These are phyloP conservation scores for Asteroscopus sphinx DNA, from an alignment of 2,888 invertebrate species.

Conservation along the genomic window DNA sequence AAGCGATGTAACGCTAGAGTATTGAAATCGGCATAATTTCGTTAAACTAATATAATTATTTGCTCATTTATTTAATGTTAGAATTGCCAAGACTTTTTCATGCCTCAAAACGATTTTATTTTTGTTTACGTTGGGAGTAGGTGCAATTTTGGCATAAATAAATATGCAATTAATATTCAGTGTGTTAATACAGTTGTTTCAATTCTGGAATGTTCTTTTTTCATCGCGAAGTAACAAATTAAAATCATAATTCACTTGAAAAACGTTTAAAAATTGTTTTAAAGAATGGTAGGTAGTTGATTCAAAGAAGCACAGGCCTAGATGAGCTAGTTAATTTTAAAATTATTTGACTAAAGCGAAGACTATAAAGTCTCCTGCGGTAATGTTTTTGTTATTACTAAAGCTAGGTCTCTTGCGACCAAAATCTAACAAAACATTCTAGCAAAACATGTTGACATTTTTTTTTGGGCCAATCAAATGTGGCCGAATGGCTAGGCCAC, in stretches of 20 bases:
- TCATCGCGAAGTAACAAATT: slow-evolving; percentile 31
- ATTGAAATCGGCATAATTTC: slow-evolving; percentile 52
- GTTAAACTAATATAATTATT: slow-evolving; percentile 37
- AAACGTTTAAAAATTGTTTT: slow-evolving; percentile 22
- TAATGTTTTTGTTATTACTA: too few relatives aligned
- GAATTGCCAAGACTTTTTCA: slow-evolving; percentile 56
- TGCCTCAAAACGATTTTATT: slow-evolving; percentile 34
- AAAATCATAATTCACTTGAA: slow-evolving; percentile 25
- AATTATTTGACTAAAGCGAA: slow-evolving; percentile 25
- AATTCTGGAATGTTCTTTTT: slow-evolving; percentile 53
- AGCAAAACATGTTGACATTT: too few relatives aligned
- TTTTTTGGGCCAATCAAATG: too few relatives aligned
- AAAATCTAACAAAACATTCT: too few relatives aligned
- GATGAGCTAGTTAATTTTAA: slow-evolving; percentile 36
- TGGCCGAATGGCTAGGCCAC: too few relatives aligned
- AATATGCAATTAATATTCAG: slow-evolving; percentile 51
- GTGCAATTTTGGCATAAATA: slow-evolving; percentile 65
- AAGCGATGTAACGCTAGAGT: slow-evolving; percentile 36
- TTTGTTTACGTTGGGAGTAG: slow-evolving; percentile 46
- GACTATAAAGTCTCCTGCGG: too few relatives aligned
- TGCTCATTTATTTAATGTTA: slow-evolving; percentile 64
- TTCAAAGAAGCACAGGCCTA: slow-evolving; percentile 21
- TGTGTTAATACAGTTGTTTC: slow-evolving; percentile 28
- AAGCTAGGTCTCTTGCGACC: too few relatives aligned
- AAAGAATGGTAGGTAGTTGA: slow-evolving; percentile 27